A percentile compares a stretch with the other conserved stretches of the same genome.
Conservation (phyloP, 2,888 invertebrate genomes). For the Drosophila heteroneura region DNA sequence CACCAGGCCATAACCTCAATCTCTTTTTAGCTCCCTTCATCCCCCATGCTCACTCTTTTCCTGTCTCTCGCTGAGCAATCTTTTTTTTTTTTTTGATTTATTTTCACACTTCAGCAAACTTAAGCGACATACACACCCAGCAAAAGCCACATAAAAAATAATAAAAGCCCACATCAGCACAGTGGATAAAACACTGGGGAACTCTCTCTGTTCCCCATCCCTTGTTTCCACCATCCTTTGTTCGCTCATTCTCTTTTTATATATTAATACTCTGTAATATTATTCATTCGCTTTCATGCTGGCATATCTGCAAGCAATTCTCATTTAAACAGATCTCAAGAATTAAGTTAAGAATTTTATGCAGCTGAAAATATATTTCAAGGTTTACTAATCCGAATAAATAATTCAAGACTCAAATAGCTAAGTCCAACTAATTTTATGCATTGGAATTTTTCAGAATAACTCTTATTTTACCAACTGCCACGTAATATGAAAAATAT, state of each 20-base stretch:
- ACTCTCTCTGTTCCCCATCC: not conserved
- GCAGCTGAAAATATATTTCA: not conserved
- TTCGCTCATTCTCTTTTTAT: not conserved
- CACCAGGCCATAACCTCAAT: constrained; percentile 12
- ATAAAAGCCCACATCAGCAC: constrained; percentile 30
- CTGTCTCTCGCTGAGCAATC: constrained; percentile 9
- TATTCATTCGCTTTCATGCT: not conserved
- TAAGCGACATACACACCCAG: constrained; percentile 31
- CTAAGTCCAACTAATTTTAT: not conserved
- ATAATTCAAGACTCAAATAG: not conserved
- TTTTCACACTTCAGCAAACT: constrained; percentile 63
- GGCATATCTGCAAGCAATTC: not conserved
- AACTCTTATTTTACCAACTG: not conserved
- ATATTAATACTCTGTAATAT: constrained; percentile 40
- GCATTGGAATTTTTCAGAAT: not conserved
- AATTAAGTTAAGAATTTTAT: not conserved
- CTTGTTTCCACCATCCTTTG: too few relatives aligned
- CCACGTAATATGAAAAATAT: not conserved
- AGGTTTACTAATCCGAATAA: not conserved
- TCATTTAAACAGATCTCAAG: not conserved
- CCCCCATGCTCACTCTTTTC: not conserved
- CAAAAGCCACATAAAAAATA: constrained; percentile 20
- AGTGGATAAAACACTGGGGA: constrained; percentile 20
- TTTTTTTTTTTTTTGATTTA: constrained; percentile 28
- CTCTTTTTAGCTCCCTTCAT: not conserved